Evolutionary conservation across 2,797 vertebrate species (phyloP).

Genomic region (Staurois parvus): DNA sequence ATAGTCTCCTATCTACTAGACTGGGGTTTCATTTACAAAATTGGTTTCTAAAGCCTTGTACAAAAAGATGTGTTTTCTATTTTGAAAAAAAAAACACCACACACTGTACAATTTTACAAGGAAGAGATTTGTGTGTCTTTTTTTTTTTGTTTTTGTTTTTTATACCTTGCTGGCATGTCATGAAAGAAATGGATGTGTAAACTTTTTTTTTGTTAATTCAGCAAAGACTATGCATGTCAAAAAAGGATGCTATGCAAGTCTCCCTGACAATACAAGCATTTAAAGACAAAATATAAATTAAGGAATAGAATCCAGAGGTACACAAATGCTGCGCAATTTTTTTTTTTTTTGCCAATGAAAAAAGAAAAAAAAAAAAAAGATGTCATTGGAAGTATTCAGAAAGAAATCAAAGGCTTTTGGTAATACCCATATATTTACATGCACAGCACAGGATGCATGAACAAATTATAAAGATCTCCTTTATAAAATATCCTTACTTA

Average conservation of each 20-base stretch:
- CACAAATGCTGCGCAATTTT: slow-evolving; percentile 54
- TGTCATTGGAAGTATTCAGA: slow-evolving; percentile 76
- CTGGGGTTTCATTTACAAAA: slow-evolving; percentile 87
- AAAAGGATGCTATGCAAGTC: slow-evolving; percentile 2
- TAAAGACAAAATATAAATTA: slow-evolving; percentile 63
- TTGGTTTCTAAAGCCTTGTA: slow-evolving; percentile 88
- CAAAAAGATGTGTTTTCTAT: slow-evolving; percentile 88
- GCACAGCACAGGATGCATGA: slow-evolving; percentile 80
- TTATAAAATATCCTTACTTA: slow-evolving; percentile 46
- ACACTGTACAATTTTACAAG: slow-evolving; percentile 98
- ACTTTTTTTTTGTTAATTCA: slow-evolving; percentile 76
- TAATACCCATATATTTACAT: slow-evolving; percentile 82
- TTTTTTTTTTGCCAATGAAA: slow-evolving; percentile 72
- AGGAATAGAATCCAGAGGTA: slow-evolving; percentile 71
- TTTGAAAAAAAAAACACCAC: slow-evolving; percentile 83
- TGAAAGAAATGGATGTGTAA: slow-evolving; percentile 86
- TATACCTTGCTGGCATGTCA: slow-evolving; percentile 83
- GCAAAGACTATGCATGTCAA: slow-evolving; percentile 58
- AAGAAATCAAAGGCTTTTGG: slow-evolving; percentile 76
- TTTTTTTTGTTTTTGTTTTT: slow-evolving; percentile 82
- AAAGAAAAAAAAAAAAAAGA: slow-evolving; percentile 68
- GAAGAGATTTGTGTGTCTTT: slow-evolving; percentile 83
- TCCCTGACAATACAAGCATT: slow-evolving; percentile 1
- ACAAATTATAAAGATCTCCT: slow-evolving; percentile 70
- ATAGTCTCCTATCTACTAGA: slow-evolving; percentile 74